Base-by-base conservation (phyloP, 2,113 vertebrate species). In the Platysteira castanea region DNA sequence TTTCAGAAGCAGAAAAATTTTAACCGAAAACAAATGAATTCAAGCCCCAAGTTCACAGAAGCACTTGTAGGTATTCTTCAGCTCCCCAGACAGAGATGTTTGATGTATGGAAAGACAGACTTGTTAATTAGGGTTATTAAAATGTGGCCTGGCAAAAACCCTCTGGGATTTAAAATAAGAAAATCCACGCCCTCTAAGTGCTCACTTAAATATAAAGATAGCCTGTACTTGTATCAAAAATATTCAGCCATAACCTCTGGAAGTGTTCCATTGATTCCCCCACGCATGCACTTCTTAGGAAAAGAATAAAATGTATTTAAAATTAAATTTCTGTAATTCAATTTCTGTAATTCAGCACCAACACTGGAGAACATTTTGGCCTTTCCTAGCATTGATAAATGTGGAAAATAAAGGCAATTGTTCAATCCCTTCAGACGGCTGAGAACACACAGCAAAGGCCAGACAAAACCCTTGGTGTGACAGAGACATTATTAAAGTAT, bases 1-100 rank as follows among this genome's bases (percentile, higher is more conserved):
- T 97, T 98, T 97, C 97, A 98, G 89, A 84, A 82, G 83, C 59
- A 87, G 86, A 95, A 95, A 97, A 98, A 88, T 91, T 97, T 94
- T 91, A 93, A 94, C 33, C 13, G 87, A 96, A 97, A 97, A 96
- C 94, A 98, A 98, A 98, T 85, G 75, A 95, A 94, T 87, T 77
- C 76, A 91, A 97, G 96, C 78, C 76, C 63, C 95, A 97, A 97
- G 97, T 98, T 98, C 96, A 97, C 64, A 75, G 93, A 67, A 33
- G 83, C 13, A 2, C 44, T 53, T 13, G 26, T 94, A 15, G 27
- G 76, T 75, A 81, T 61, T 85, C 73, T 88, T 71, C 56, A 64
- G 74, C 84, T 96, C 84, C 67, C 69, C 89, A 93, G 93, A 94
- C 20, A 90, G 73, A 94, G 78, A 74, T 49, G 74, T 90, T 68